Percentiles rank a stretch among this genome's conserved stretches.
These are phyloP conservation scores for Characodon lateralis DNA, from an alignment of 2,797 vertebrate genomes.

Conservation along the genomic window DNA sequence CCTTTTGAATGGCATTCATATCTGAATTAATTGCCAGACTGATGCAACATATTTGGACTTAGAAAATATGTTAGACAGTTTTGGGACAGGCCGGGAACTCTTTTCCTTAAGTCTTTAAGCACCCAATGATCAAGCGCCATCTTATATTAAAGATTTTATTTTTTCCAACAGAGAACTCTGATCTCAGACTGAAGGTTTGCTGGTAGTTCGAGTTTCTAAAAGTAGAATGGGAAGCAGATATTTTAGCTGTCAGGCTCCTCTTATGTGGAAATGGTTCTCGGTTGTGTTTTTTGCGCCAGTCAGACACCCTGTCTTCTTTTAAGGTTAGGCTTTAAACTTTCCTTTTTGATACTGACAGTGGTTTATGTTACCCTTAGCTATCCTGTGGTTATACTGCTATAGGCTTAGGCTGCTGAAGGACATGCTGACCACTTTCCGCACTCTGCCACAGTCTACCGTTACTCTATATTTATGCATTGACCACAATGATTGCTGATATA, in stretches of 20 bases:
- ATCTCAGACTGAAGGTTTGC: not conserved
- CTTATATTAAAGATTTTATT: not conserved
- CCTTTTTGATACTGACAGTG: not conserved
- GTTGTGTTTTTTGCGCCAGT: not conserved
- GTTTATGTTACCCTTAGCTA: not conserved
- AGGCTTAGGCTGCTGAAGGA: not conserved
- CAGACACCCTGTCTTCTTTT: not conserved
- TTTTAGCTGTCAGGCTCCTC: not conserved
- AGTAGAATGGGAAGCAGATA: not conserved
- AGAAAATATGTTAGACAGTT: too few species aligned
- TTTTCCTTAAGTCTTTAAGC: too few species aligned
- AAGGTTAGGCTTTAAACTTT: not conserved
- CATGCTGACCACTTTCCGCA: not conserved
- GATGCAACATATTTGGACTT: too few species aligned
- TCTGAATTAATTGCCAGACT: not conserved
- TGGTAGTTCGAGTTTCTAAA: not conserved
- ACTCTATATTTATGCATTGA: not conserved
- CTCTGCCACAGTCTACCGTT: not conserved
- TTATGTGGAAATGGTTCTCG: not conserved
- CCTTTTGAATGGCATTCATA: not conserved
- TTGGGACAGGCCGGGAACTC: too few species aligned
- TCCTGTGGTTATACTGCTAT: not conserved
- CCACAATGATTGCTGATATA: not conserved
- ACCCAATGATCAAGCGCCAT: too few species aligned
- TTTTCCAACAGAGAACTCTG: not conserved